Evolutionary conservation across 1,140 invertebrate genomes (phyloP).

Genomic region (Centruroides vittatus): DNA sequence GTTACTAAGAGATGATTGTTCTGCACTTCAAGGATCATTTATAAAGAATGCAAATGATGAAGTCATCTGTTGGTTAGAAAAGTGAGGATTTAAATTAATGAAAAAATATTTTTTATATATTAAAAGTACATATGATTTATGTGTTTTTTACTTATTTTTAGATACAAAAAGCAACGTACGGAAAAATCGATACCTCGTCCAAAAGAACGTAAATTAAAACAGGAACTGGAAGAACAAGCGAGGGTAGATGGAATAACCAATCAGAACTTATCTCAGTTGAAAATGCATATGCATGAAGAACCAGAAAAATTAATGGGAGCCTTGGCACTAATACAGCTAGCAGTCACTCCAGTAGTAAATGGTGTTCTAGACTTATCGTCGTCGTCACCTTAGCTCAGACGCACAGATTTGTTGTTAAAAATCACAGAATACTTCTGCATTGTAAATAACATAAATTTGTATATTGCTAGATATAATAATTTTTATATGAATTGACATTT

Average conservation of each 20-base stretch:
- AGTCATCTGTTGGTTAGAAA: slow-evolving; percentile 37
- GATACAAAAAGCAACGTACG: slow-evolving; percentile 34
- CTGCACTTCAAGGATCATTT: slow-evolving; percentile 7
- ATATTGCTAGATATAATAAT: no score
- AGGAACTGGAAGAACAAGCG: background rate
- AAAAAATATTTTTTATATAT: slow-evolving; percentile 33
- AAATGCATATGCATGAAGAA: slow-evolving; percentile 21
- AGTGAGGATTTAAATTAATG: slow-evolving; percentile 22
- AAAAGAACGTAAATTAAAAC: background rate
- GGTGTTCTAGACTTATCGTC: no score
- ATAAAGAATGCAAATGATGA: slow-evolving; percentile 44
- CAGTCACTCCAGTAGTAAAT: slow-evolving; percentile 12
- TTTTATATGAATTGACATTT: no score
- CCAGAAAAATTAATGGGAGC: slow-evolving; percentile 45
- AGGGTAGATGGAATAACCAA: background rate
- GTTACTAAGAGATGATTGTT: slow-evolving; percentile 21
- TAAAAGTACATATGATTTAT: no score
- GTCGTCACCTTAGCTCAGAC: no score
- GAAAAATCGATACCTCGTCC: background rate
- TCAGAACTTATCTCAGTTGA: background rate
- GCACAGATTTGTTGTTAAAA: no score
- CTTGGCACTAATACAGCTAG: slow-evolving; percentile 48
- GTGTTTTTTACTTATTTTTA: slow-evolving; percentile 22
- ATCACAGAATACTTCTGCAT: no score
- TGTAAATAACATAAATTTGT: no score